Conservation (phyloP, 2,888 invertebrate genomes). For the Drosophila rellima region DNA sequence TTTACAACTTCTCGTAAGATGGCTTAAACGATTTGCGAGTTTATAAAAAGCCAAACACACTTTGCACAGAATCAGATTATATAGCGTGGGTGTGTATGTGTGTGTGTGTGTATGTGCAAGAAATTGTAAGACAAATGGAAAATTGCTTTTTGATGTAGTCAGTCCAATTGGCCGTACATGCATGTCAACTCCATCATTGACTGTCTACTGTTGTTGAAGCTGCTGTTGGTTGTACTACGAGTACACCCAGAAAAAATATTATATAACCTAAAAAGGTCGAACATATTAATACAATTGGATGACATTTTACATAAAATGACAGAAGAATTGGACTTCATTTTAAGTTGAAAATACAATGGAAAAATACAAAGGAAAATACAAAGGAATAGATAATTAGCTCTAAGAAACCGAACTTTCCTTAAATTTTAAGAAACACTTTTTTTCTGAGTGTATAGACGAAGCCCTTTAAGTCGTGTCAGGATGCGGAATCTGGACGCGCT, state of each 20-base stretch:
- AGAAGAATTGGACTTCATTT: too few species aligned
- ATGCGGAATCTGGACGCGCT: slow-evolving; percentile 6
- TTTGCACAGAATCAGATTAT: slow-evolving; percentile 58
- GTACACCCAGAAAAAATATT: too few species aligned
- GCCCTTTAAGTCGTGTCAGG: slow-evolving; percentile 21
- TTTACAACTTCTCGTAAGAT: slow-evolving; percentile 78
- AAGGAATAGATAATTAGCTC: too few species aligned
- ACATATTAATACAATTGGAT: too few species aligned
- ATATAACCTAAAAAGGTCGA: too few species aligned
- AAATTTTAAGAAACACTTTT: too few species aligned
- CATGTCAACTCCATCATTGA: slow-evolving; percentile 48
- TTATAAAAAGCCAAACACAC: slow-evolving; percentile 79
- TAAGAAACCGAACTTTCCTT: too few species aligned
- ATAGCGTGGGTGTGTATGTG: slow-evolving; percentile 1
- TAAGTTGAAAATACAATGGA: too few species aligned
- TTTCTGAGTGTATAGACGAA: neutral
- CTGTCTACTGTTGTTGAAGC: slow-evolving; percentile 37
- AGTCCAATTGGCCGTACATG: slow-evolving; percentile 47
- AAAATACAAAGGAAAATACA: too few species aligned
- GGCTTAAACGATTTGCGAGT: slow-evolving; percentile 80
- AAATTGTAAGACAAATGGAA: slow-evolving; percentile 74
- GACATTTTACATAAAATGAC: too few species aligned
- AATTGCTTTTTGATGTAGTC: slow-evolving; percentile 80
- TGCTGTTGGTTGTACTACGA: slow-evolving; percentile 1
- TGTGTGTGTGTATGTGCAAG: slow-evolving; percentile 19